phyloP scores from a whole-genome alignment of 2,888 invertebrate species.

The Apamea epomidion region DNA sequence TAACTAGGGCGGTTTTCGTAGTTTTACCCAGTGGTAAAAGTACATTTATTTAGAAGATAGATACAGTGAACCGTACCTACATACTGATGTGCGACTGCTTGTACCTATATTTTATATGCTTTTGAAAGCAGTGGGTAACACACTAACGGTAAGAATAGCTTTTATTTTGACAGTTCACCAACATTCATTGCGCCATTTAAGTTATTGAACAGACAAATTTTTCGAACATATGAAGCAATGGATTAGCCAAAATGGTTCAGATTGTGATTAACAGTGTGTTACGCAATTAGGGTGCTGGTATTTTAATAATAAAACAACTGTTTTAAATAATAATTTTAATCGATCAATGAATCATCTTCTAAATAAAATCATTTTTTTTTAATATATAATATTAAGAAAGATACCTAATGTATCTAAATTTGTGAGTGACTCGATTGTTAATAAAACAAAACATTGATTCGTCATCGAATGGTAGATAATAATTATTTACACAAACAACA shows the following conservation, averaged over 20 bases:
- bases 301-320: conserved; percentile 49
- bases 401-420: conserved; percentile 72
- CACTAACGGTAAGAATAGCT: no score
- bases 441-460: conserved; percentile 70
- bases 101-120: neutral
- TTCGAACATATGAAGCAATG: no score
- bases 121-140: neutral
- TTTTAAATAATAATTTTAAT: conserved; percentile 83
- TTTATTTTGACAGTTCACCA: no score
- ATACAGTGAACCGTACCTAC: no score
- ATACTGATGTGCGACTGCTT: neutral
- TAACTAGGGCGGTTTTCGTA: neutral
- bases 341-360: conserved; percentile 81
- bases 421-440: conserved; percentile 76
- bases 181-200: no score
- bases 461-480: conserved; percentile 60
- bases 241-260: no score
- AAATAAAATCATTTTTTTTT: conserved; percentile 74
- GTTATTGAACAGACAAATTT: no score
- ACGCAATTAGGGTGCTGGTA: neutral
- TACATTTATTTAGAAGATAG: no score
- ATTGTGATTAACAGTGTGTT: no score
- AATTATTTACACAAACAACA: conserved; percentile 71
- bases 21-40: neutral
- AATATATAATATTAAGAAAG: conserved; percentile 74